phyloP scores from a whole-genome alignment of 2,888 invertebrate species.

The Idaea aversata region DNA sequence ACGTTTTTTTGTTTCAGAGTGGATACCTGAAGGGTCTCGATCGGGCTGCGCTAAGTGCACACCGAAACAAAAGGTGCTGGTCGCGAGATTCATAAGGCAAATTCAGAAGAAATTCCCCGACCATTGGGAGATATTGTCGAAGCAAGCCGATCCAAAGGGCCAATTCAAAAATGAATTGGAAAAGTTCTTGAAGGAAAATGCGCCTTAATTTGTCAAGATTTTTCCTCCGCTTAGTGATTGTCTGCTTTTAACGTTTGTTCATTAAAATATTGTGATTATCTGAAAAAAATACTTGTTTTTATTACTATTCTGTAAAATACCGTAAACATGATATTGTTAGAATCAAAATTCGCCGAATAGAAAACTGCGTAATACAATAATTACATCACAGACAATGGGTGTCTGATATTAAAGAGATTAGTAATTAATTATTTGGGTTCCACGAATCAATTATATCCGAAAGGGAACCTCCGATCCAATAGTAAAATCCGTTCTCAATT shows the following conservation, averaged over 20 bases:
- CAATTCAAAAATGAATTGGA: conserved; percentile 77
- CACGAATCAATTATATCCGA: background rate
- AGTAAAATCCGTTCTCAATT: background rate
- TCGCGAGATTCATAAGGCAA: conserved; percentile 78
- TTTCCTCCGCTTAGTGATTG: background rate
- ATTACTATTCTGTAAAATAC: background rate
- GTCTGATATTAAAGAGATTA: background rate
- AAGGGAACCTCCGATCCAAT: background rate
- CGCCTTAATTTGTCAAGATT: background rate
- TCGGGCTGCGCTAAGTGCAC: conserved; percentile 82
- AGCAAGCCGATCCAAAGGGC: conserved; percentile 82
- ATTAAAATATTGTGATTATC: background rate
- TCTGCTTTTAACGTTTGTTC: background rate
- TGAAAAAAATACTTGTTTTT: background rate
- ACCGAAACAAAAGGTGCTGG: conserved; percentile 78
- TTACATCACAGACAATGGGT: background rate
- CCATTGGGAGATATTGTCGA: conserved; percentile 81
- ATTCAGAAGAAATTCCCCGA: conserved; percentile 80
- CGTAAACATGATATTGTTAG: too few relatives aligned
- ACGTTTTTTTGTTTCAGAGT: conserved; percentile 36
- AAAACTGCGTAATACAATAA: background rate
- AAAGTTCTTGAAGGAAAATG: conserved; percentile 43
- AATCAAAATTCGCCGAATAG: too few relatives aligned
- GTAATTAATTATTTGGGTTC: background rate
- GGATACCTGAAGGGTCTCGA: conserved; percentile 43